Evolutionary conservation across 1,140 invertebrate species (phyloP).

Genomic region (Oscheius sp.): DNA sequence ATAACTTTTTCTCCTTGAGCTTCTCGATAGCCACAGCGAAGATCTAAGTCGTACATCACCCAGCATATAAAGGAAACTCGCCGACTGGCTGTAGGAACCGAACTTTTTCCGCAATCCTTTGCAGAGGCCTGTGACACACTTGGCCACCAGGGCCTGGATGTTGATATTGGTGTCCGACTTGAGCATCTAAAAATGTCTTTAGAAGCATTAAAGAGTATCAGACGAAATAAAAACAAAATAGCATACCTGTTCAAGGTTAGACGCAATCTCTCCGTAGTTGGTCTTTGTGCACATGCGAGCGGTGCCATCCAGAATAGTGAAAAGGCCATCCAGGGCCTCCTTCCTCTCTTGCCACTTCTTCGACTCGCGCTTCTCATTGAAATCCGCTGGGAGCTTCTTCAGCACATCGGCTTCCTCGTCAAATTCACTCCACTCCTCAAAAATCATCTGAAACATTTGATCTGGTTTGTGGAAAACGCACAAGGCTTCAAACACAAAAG

Average conservation of each 20-base stretch:
- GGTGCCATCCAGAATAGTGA: no score
- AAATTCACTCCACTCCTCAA: conserved; percentile 69
- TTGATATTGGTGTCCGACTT: conserved; percentile 93
- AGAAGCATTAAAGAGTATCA: conserved; percentile 67
- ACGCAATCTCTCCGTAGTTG: background rate
- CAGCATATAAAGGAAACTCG: conserved; percentile 72
- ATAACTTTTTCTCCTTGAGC: conserved; percentile 92
- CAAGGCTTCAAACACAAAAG: no score
- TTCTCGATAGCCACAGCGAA: conserved; percentile 82
- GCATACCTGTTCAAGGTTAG: conserved; percentile 64
- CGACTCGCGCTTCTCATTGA: conserved; percentile 75
- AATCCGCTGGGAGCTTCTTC: conserved; percentile 87
- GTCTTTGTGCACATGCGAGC: background rate
- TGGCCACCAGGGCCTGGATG: conserved; percentile 80
- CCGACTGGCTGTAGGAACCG: conserved; percentile 72
- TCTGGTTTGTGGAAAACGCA: no score
- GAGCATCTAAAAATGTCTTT: conserved; percentile 66
- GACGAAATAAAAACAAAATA: conserved; percentile 73
- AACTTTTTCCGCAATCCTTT: conserved; percentile 84
- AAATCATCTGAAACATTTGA: no score
- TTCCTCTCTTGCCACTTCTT: conserved; percentile 98
- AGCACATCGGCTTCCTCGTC: conserved; percentile 87
- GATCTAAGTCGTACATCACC: background rate
- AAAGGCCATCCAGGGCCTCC: no score
- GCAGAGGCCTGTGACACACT: conserved; percentile 79